phyloP scores from a whole-genome alignment of 2,113 vertebrate genomes.

The Salvelinus alpinus region DNA sequence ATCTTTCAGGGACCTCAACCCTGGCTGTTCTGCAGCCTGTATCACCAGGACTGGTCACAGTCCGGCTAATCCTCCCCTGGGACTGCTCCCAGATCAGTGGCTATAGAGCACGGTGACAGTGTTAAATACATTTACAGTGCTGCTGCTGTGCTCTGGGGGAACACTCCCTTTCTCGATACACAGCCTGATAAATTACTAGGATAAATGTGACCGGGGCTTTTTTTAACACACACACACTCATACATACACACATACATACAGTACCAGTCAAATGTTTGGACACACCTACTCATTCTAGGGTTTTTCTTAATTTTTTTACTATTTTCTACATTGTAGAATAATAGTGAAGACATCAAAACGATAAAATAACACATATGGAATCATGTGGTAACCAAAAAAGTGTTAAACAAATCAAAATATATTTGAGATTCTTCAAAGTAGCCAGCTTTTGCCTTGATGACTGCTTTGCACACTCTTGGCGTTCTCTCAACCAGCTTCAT shows the following conservation, averaged over 20 bases:
- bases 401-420: too few species aligned
- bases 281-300: too few species aligned
- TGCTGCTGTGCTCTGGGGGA: slow-evolving; percentile 35
- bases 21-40: slow-evolving; percentile 5
- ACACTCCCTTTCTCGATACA: slow-evolving; percentile 45
- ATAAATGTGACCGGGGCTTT: slow-evolving; percentile 51
- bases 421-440: too few species aligned
- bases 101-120: slow-evolving; percentile 13
- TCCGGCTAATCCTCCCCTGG: slow-evolving; percentile 46
- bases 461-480: too few species aligned
- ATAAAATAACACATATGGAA: too few species aligned
- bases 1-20: not conserved
- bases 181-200: slow-evolving; percentile 64
- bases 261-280: not conserved
- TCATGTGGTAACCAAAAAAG: too few species aligned
- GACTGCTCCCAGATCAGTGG: slow-evolving; percentile 48
- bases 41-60: slow-evolving; percentile 18
- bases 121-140: slow-evolving; percentile 53
- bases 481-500: too few species aligned
- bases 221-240: slow-evolving; percentile 29
- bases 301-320: too few species aligned
- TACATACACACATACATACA: not conserved
- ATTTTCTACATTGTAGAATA: too few species aligned
- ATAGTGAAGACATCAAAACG: too few species aligned
- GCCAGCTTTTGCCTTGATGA: too few species aligned